Conservation (phyloP, 2,113 vertebrate genomes). For the Seriola quinqueradiata region DNA sequence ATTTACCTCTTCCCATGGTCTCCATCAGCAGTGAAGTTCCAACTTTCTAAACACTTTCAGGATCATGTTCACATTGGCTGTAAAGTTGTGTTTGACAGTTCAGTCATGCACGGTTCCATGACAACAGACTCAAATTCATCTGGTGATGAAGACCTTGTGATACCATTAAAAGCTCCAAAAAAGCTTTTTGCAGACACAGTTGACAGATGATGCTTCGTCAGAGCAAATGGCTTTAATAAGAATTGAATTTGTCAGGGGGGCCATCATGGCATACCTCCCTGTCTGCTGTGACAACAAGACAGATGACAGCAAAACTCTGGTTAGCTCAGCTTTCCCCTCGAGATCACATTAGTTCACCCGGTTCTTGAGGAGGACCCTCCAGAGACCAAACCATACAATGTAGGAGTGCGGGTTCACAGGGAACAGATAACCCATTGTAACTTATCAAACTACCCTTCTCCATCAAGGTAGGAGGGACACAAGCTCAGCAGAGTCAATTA, state of each 20-base stretch:
- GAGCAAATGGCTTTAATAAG: slow-evolving; percentile 36
- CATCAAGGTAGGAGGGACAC: slow-evolving; percentile 69
- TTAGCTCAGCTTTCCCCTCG: slow-evolving; percentile 34
- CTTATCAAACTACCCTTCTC: slow-evolving; percentile 63
- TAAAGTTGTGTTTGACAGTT: not conserved
- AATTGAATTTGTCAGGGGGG: slow-evolving; percentile 27
- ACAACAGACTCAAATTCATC: not conserved
- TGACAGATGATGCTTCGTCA: slow-evolving; percentile 28
- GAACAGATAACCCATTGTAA: slow-evolving; percentile 46
- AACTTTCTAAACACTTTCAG: not conserved
- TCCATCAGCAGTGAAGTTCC: not conserved
- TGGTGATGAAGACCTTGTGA: not conserved
- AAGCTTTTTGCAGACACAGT: slow-evolving; percentile 17
- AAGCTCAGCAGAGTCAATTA: slow-evolving; percentile 83
- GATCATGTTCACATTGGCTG: not conserved
- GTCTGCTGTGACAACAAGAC: slow-evolving; percentile 44
- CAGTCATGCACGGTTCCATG: not conserved
- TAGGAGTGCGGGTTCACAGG: slow-evolving; percentile 13
- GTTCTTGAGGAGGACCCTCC: slow-evolving; percentile 15
- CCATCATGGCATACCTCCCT: slow-evolving; percentile 15
- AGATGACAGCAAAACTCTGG: slow-evolving; percentile 40
- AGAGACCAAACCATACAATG: slow-evolving; percentile 36
- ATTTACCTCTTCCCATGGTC: not conserved
- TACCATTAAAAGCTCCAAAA: not conserved
- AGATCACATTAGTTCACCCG: slow-evolving; percentile 29